Base-by-base conservation (phyloP, 2,113 vertebrate species). In the Nematolebias whitei region DNA sequence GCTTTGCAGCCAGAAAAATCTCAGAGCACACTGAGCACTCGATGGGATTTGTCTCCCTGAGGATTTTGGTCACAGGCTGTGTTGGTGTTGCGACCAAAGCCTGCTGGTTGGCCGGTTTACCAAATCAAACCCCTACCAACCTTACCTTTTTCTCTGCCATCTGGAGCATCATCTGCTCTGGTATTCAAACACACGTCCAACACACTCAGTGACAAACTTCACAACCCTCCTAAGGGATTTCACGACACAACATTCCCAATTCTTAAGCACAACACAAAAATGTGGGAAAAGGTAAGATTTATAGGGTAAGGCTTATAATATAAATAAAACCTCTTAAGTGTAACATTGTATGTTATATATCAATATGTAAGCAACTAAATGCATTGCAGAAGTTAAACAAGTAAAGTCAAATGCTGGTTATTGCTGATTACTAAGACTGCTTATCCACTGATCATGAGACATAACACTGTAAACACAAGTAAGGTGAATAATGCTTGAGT, bases 101-200 rank as follows among this genome's bases (percentile, higher is more conserved):
- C 73, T 56, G 53, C 73, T 53, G 53, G 60, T 82, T 58, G 62
- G 58, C 74, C 10, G 5, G 71, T 66, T 72, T 60, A 16, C 59
- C 19, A 66, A 74, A 59, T 41, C 23, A 68, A 16, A 62, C 24
- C 65, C 52, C 22, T 5, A 48, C 38, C 48, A 63, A 57, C 44
- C 64, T 20, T 26, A 55, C 69, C 68, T 19, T 55, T 72, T 32
- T 76, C 65, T 49, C 38, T 40, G 43, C 85, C 87, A 88, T 90
- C 86, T 87, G 86, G 68, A 79, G 44, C 64, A 58, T 79, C 74
- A 87, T 72, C 80, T 85, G 79, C 70, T 82, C 61, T 35, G 43
- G 44, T 70, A 64, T 72, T 76, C 52, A 43, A 71, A 78, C 63
- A 58, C 39, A 57, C 29, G 18, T 61, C 16, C 24, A 50, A 66